phyloP scores from a whole-genome alignment of 2,113 vertebrate genomes.

The Rallus limicola region DNA sequence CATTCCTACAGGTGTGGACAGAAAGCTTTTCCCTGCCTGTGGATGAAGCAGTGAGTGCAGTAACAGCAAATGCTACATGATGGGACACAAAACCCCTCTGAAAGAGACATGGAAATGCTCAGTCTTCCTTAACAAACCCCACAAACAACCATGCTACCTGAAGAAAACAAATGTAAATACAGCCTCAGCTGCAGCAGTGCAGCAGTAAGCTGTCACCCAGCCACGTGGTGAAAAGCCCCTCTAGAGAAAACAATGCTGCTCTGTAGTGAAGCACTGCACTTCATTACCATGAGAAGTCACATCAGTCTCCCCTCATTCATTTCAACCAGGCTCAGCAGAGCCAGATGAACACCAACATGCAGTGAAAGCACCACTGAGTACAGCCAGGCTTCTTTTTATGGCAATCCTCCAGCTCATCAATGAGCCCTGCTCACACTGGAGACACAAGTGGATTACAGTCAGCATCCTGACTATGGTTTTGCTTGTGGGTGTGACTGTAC shows the following conservation, averaged over 20 bases:
- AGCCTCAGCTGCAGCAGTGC: neutral
- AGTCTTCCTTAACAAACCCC: neutral
- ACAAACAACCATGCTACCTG: neutral
- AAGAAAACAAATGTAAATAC: neutral
- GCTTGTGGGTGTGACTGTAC: neutral
- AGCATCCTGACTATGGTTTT: neutral
- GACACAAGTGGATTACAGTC: neutral
- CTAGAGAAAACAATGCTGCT: neutral
- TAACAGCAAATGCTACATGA: neutral
- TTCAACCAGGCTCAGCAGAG: neutral
- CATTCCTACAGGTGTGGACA: neutral
- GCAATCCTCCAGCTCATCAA: neutral
- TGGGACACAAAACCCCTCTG: neutral
- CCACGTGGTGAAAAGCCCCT: neutral
- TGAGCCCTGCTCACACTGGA: rapidly evolving
- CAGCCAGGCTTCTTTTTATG: neutral
- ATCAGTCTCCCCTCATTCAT: neutral
- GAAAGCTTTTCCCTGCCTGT: neutral
- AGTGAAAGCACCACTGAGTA: rapidly evolving
- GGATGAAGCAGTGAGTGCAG: neutral
- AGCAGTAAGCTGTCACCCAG: neutral
- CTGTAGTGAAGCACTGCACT: neutral
- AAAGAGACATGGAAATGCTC: neutral
- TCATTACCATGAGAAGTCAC: neutral
- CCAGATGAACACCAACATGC: neutral